A percentile compares a stretch with the other conserved stretches of the same genome.
These are phyloP conservation scores for Acromyrmex charruanus DNA, from an alignment of 1,140 invertebrate genomes.

Conservation along the genomic window DNA sequence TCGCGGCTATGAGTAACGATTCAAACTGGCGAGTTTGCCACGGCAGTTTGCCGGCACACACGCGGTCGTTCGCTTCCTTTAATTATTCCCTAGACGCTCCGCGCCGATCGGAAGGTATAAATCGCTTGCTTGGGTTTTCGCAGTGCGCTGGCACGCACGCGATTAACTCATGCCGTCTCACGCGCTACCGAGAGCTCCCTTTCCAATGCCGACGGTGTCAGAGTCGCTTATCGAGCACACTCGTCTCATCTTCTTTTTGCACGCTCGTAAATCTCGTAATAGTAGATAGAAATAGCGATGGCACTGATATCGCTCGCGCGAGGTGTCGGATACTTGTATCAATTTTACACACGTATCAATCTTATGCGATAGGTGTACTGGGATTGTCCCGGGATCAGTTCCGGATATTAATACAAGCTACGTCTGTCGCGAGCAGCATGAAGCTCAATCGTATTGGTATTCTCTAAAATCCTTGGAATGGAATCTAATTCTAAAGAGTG, in stretches of 20 bases:
- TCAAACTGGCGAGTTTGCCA: conserved; percentile 13
- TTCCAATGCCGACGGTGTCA: conserved; percentile 32
- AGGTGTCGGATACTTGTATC: conserved; percentile 52
- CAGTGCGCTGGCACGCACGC: conserved; percentile 64
- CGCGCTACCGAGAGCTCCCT: conserved; percentile 17
- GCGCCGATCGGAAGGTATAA: conserved; percentile 71
- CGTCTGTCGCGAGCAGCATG: conserved; percentile 26
- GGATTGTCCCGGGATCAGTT: neutral
- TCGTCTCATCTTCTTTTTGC: conserved; percentile 40
- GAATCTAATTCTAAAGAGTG: no score
- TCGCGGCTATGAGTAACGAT: conserved; percentile 58
- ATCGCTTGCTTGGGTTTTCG: conserved; percentile 64
- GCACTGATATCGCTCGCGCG: conserved; percentile 33
- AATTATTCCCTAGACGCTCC: conserved; percentile 72
- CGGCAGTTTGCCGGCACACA: neutral
- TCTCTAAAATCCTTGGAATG: no score
- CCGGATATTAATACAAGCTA: conserved; percentile 26
- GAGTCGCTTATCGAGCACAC: conserved; percentile 33
- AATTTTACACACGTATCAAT: conserved; percentile 60
- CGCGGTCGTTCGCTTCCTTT: conserved; percentile 60
- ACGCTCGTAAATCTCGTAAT: conserved; percentile 50
- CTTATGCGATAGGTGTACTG: neutral
- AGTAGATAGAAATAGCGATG: conserved; percentile 56
- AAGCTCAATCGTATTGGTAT: neutral
- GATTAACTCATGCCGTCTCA: conserved; percentile 60